phyloP scores from a whole-genome alignment of 2,888 invertebrate species.

The Microdon myrmicae region DNA sequence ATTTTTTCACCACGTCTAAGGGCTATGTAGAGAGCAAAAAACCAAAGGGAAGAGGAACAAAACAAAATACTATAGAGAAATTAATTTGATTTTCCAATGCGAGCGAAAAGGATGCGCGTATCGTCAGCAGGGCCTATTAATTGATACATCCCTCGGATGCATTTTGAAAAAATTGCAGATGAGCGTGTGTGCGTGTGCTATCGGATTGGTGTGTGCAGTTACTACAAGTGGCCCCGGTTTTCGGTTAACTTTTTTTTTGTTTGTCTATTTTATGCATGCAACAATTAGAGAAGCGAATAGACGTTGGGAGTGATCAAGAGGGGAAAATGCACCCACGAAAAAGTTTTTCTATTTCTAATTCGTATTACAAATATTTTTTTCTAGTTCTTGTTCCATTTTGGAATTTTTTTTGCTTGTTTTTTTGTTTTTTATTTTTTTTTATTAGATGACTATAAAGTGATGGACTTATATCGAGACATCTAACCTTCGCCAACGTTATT shows the following conservation, averaged over 20 bases:
- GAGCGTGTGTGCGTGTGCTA: slow-evolving; percentile 21
- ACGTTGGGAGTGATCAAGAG: slow-evolving; percentile 8
- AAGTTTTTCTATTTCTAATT: too few species aligned
- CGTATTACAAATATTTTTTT: too few species aligned
- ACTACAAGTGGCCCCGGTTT: slow-evolving; percentile 45
- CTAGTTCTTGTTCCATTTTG: too few species aligned
- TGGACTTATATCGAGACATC: slow-evolving; percentile 33
- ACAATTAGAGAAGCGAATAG: slow-evolving; percentile 28
- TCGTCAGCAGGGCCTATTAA: slow-evolving; percentile 6
- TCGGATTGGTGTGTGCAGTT: slow-evolving; percentile 39
- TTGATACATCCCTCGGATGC: slow-evolving; percentile 26
- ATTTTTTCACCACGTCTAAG: slow-evolving; percentile 40
- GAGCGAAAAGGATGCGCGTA: slow-evolving; percentile 14
- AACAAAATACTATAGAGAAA: too few species aligned
- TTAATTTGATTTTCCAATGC: slow-evolving; percentile 6
- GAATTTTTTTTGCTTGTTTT: too few species aligned
- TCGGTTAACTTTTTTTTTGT: slow-evolving; percentile 15
- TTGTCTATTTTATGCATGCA: slow-evolving; percentile 29
- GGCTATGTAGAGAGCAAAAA: slow-evolving; percentile 14
- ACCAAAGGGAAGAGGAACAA: too few species aligned
- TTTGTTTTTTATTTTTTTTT: slow-evolving; percentile 24
- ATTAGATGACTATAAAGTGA: slow-evolving; percentile 33
- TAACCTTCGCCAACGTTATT: slow-evolving; percentile 45
- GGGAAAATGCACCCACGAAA: slow-evolving; percentile 42
- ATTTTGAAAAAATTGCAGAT: slow-evolving; percentile 48